Evolutionary conservation across 2,797 vertebrate species (phyloP), one percentile per base, ranked within the genome.

Genomic region (Astyanax mexicanus): DNA sequence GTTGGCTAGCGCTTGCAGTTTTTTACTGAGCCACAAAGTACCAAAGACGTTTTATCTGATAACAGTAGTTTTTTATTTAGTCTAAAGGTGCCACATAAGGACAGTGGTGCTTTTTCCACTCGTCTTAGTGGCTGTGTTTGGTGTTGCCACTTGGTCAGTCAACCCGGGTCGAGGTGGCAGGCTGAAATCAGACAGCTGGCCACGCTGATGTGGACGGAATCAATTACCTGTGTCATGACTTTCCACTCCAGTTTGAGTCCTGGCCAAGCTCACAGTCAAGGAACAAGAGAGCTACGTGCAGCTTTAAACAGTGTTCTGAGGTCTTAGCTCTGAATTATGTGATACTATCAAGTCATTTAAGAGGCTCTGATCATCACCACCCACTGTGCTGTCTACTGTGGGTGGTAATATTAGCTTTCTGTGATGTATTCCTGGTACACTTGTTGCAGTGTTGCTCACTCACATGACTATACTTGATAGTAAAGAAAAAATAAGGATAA

Each of bases 191-290:
- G 51, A 32, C 65, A 44, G 64, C 27, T 21, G 58, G 67, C 23
- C 47, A 62, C 49, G 25, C 60, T 45, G 70, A 40, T 32, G 58
- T 67, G 25, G 51, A 69, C 29, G 40, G 57, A 70, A 47, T 74
- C 65, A 57, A 19, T 65, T 69, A 69, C 55, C n/a, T 29, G 27
- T 52, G 19, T 57, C 8, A 27, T 42, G 45, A 57, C 40, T 80
- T 60, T 77, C 62, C 57, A 23, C 29, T 69, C 2, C 15, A 62
- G 51, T 44, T 75, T 72, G 52, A 61, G 38, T 49, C 8, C n/a
- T 3, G 0, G 69, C 58, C 79, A 73, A 70, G 44, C 35, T 21
- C 21, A n/a, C 51, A 62, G 62, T 66, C 17, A 25, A 44, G 17
- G 35, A 52, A 52, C 42, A n/a, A 66, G 47, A 40, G 7, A 55